phyloP scores from a whole-genome alignment of 2,113 vertebrate genomes.

The Puma concolor region DNA sequence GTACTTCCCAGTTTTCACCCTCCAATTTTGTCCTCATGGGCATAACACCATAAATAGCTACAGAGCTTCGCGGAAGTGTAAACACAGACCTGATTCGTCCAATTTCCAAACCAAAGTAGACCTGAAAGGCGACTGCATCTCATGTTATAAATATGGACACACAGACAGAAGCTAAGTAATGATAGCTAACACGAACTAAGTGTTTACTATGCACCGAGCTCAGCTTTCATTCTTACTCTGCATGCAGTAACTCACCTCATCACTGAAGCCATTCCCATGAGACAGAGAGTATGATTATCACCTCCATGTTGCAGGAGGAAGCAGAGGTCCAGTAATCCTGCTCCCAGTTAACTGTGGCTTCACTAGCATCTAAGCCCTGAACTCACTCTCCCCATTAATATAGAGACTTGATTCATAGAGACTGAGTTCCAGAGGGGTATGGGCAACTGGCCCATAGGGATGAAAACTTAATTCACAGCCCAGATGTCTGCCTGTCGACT shows the following conservation, averaged over 20 bases:
- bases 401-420: not conserved
- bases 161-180: not conserved
- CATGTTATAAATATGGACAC: not conserved
- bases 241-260: not conserved
- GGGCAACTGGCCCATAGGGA: not conserved
- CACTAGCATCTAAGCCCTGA: not conserved
- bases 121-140: not conserved
- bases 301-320: not conserved
- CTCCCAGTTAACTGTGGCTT: not conserved
- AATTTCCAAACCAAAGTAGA: not conserved
- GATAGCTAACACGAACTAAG: not conserved
- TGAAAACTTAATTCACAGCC: not conserved
- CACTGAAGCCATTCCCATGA: not conserved
- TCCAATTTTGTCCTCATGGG: not conserved
- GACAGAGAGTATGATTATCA: not conserved
- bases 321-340: not conserved
- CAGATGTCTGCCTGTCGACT: not conserved
- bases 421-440: not conserved
- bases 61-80: not conserved
- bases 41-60: not conserved
- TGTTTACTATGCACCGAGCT: not conserved
- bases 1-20: not conserved
- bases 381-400: not conserved
- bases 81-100: not conserved
- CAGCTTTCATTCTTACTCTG: not conserved